Conservation (phyloP, 2,113 vertebrate genomes). For the Castor canadensis region DNA sequence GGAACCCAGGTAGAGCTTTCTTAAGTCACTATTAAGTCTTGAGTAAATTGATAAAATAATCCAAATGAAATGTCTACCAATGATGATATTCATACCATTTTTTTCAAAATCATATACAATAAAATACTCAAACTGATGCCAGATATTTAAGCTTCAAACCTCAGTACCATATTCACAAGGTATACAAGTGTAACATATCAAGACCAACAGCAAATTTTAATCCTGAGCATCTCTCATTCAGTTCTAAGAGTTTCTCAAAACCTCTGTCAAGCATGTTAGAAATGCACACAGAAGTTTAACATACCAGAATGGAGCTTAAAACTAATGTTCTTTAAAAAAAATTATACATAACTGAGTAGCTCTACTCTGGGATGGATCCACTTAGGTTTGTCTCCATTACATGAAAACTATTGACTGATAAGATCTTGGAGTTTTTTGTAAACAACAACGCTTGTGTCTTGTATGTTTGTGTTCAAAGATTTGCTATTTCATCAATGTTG, state of each 20-base stretch:
- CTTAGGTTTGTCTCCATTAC: neutral
- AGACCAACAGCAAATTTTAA: constrained; percentile 1
- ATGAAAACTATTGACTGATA: neutral
- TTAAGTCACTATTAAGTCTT: constrained; percentile 14
- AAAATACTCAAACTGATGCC: neutral
- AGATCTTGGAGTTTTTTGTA: neutral
- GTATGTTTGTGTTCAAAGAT: neutral
- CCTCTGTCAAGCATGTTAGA: neutral
- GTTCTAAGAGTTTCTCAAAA: neutral
- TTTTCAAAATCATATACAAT: constrained; percentile 36
- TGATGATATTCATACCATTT: neutral
- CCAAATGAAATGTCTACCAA: constrained; percentile 13
- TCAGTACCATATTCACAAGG: neutral
- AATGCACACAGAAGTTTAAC: neutral
- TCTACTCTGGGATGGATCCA: neutral
- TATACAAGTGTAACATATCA: neutral
- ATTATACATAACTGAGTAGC: neutral
- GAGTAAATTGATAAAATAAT: neutral
- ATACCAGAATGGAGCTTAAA: neutral
- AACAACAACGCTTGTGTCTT: neutral
- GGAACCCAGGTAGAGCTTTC: neutral
- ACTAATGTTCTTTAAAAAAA: neutral
- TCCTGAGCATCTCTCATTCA: neutral
- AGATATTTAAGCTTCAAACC: constrained; percentile 21
- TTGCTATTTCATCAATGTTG: constrained; percentile 23